Evolutionary conservation across 2,113 vertebrate species (phyloP).

Genomic region (Mustelus asterias): DNA sequence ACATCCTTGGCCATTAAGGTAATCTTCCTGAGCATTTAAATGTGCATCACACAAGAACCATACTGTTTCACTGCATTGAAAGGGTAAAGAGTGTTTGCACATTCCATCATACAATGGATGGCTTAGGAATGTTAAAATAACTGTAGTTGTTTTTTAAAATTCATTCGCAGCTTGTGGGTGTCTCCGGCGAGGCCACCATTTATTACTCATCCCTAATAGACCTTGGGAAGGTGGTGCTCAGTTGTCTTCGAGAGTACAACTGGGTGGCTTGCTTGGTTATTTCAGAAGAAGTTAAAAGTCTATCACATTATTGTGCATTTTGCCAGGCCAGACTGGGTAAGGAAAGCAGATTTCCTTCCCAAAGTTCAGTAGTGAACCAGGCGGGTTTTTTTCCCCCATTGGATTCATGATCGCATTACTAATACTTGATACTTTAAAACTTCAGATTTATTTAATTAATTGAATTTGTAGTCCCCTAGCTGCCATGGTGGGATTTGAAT

Average conservation of each 20-base stretch:
- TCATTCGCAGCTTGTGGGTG: neutral
- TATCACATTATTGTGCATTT: neutral
- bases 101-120: neutral
- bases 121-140: neutral
- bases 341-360: neutral
- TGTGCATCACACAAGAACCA: neutral
- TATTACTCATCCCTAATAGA: neutral
- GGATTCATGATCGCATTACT: too few species aligned
- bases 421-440: too few species aligned
- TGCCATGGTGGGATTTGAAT: too few species aligned
- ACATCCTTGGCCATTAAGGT: slow-evolving; percentile 93
- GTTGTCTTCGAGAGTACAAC: neutral
- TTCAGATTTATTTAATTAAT: too few species aligned
- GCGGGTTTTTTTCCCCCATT: too few species aligned
- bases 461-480: too few species aligned
- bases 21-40: slow-evolving; percentile 40
- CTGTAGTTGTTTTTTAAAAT: neutral
- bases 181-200: neutral
- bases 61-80: neutral
- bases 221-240: neutral
- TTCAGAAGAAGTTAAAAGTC: neutral
- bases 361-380: too few species aligned
- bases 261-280: neutral
- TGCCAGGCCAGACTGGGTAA: too few species aligned
- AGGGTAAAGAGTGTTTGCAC: neutral